Evolutionary conservation across 2,113 vertebrate species (phyloP).

Genomic region (Capreolus pygargus): DNA sequence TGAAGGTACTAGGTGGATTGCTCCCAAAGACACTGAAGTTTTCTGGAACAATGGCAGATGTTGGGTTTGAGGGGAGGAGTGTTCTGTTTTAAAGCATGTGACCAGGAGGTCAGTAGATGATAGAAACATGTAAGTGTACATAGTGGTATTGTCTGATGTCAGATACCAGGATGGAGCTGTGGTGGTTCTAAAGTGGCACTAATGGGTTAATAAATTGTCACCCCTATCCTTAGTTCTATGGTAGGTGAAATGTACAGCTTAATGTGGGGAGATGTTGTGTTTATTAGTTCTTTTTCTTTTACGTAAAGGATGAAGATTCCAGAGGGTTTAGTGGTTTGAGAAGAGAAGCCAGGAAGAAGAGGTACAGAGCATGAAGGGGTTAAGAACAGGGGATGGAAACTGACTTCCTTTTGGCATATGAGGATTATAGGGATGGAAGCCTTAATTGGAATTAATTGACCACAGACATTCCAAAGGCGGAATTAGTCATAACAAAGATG

Average conservation of each 20-base stretch:
- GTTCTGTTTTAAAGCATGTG: background rate
- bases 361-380: background rate
- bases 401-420: background rate
- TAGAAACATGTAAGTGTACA: background rate
- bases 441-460: constrained; percentile 38
- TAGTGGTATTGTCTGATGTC: background rate
- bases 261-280: background rate
- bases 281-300: background rate
- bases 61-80: background rate
- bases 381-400: background rate
- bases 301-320: background rate
- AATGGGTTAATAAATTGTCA: background rate
- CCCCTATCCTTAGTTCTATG: background rate
- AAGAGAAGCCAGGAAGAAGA: background rate
- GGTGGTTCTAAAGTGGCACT: background rate
- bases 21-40: background rate
- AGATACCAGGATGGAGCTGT: background rate
- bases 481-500: constrained; percentile 44
- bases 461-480: constrained; percentile 34
- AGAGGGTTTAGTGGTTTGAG: background rate
- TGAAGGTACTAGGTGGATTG: background rate
- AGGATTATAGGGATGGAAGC: background rate
- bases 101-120: background rate
- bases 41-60: background rate
- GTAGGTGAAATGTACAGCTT: background rate